Conservation (phyloP, 2,888 invertebrate species). For the Marasmarcha lunaedactyla region DNA sequence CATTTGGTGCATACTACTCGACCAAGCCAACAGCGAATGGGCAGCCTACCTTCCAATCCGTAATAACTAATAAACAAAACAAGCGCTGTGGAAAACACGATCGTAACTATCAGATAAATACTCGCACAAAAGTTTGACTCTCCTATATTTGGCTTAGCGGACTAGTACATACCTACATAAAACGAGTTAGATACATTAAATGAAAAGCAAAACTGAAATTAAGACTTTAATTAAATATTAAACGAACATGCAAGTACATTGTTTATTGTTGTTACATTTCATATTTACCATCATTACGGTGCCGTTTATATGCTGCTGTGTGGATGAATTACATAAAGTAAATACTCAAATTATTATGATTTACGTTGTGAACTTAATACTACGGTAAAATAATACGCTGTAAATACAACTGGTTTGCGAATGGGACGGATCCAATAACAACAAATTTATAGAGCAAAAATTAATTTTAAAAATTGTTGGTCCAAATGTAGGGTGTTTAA, state of each 20-base stretch:
- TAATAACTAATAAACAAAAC: too few relatives aligned
- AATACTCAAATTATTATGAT: constrained; percentile 26
- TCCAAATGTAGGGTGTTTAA: background rate
- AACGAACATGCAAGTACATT: constrained; percentile 66
- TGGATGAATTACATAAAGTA: constrained; percentile 41
- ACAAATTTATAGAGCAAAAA: too few relatives aligned
- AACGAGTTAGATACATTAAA: too few relatives aligned
- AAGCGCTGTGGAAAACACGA: too few relatives aligned
- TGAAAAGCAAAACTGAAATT: background rate
- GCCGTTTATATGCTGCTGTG: constrained; percentile 50
- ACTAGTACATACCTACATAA: too few relatives aligned
- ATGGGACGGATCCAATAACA: constrained; percentile 38
- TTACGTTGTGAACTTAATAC: constrained; percentile 24
- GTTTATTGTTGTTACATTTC: constrained; percentile 41
- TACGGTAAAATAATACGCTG: constrained; percentile 18
- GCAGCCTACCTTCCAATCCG: too few relatives aligned
- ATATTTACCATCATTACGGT: constrained; percentile 31
- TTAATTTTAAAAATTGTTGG: constrained; percentile 8
- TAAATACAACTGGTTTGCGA: constrained; percentile 22
- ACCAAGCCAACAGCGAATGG: too few relatives aligned
- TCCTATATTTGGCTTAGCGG: too few relatives aligned
- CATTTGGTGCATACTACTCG: too few relatives aligned
- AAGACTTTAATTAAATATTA: constrained; percentile 22
- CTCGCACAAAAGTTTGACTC: too few relatives aligned
- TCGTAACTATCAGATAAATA: too few relatives aligned